Percentiles rank a stretch among this genome's conserved stretches.
Evolutionary conservation across 2,797 vertebrate species (phyloP).

Genomic region (Perdix hodgsoniae): DNA sequence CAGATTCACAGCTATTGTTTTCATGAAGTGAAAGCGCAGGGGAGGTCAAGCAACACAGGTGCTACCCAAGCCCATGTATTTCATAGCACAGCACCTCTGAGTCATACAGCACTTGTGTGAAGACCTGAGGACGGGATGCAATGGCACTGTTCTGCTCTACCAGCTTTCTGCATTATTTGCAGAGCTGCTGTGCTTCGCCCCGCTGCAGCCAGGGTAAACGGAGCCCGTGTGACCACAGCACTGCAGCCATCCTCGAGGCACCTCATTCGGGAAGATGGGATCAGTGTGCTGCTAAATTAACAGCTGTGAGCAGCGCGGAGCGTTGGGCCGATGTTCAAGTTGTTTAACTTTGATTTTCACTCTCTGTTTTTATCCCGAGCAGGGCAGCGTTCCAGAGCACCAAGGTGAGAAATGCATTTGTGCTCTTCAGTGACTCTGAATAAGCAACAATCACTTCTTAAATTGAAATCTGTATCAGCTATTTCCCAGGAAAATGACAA

Average conservation of each 20-base stretch:
- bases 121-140: not conserved
- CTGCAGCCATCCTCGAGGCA: not conserved
- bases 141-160: not conserved
- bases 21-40: not conserved
- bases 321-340: not conserved
- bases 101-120: not conserved
- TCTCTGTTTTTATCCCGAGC: not conserved
- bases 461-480: not conserved
- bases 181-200: not conserved
- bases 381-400: slow-evolving; percentile 9
- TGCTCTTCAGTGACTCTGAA: slow-evolving; percentile 35
- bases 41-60: slow-evolving; percentile 24
- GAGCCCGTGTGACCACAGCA: not conserved
- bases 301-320: not conserved
- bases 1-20: slow-evolving; percentile 9
- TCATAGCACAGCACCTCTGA: not conserved
- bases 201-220: accelerated
- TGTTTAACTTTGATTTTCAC: slow-evolving; percentile 15
- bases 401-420: slow-evolving; percentile 30
- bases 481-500: slow-evolving; percentile 20
- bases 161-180: accelerated
- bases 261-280: not conserved
- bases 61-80: not conserved
- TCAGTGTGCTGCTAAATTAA: slow-evolving; percentile 56
- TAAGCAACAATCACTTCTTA: slow-evolving; percentile 32